Conservation (phyloP, 2,113 vertebrate species). For the Epinephelus cyanopodus region DNA sequence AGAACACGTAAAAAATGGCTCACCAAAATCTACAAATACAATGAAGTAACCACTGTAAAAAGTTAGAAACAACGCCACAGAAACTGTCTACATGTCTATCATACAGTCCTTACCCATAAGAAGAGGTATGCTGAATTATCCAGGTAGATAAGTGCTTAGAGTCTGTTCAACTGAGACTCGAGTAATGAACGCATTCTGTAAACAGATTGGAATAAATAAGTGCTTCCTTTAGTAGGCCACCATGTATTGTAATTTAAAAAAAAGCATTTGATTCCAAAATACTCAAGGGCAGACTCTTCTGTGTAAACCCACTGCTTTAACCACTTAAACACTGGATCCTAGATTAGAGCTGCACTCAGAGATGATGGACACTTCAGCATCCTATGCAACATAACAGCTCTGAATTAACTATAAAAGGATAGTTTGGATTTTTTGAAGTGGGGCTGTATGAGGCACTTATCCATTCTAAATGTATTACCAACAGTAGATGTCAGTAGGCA, state of each 20-base stretch:
- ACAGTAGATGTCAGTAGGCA: no score
- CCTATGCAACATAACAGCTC: no score
- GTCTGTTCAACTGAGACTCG: conserved; percentile 87
- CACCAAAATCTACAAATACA: conserved; percentile 93
- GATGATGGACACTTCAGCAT: not conserved
- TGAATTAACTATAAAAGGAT: no score
- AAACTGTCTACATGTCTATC: conserved; percentile 84
- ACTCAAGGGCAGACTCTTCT: not conserved
- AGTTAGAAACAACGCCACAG: conserved; percentile 94
- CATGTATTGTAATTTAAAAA: not conserved
- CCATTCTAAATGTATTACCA: no score
- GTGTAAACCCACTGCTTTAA: not conserved
- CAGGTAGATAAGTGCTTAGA: conserved; percentile 96
- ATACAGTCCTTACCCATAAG: conserved; percentile 93
- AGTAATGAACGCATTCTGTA: conserved; percentile 37
- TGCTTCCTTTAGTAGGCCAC: conserved; percentile 11
- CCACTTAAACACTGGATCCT: no score
- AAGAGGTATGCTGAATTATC: conserved; percentile 97
- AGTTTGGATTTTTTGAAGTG: no score
- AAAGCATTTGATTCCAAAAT: conserved; percentile 25
- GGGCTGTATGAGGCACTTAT: no score
- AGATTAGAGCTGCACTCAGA: conserved; percentile 4
- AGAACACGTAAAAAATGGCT: conserved; percentile 90
- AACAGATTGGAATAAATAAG: conserved; percentile 41
- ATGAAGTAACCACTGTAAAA: conserved; percentile 93